Conservation (phyloP, 2,113 vertebrate species). For the Grantiella picta region DNA sequence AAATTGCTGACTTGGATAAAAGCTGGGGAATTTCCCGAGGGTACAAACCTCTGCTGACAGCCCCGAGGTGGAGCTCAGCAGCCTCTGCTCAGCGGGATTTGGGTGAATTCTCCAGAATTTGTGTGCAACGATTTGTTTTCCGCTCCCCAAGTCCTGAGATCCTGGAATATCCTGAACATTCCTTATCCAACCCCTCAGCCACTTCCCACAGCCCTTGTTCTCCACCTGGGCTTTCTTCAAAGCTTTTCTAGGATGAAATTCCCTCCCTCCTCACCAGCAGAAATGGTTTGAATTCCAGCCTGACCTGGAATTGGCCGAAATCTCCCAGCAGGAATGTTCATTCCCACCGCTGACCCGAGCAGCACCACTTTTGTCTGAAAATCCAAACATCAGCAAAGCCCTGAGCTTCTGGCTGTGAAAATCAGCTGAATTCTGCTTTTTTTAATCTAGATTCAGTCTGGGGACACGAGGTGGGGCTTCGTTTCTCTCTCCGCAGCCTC, state of each 20-base stretch:
- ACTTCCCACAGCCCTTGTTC: background rate
- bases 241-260: background rate
- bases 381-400: background rate
- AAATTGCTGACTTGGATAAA: background rate
- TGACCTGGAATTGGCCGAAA: background rate
- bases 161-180: fast-evolving
- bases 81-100: background rate
- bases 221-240: background rate
- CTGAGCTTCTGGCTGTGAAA: background rate
- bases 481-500: background rate
- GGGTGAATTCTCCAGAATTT: background rate
- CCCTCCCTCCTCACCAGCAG: background rate
- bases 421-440: background rate
- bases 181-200: background rate
- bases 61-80: background rate
- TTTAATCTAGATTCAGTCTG: background rate
- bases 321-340: background rate
- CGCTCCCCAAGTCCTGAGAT: fast-evolving
- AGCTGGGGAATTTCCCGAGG: too few species aligned
- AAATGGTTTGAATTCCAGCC: background rate
- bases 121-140: background rate
- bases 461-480: background rate
- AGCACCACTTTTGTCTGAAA: background rate
- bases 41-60: background rate
- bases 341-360: background rate